Base-by-base conservation (phyloP, 2,113 vertebrate genomes). In the Heterocephalus glaber region DNA sequence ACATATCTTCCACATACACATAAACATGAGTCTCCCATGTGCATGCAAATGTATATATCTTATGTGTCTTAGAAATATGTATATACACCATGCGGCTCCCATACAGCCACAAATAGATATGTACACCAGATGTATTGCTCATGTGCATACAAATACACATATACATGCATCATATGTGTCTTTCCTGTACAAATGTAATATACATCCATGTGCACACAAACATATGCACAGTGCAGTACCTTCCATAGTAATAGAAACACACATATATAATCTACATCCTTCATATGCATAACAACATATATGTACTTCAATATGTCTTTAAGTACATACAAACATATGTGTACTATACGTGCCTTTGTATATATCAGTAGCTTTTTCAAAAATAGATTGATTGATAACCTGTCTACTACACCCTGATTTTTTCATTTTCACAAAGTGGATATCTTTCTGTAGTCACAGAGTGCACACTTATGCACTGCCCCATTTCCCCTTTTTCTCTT, bases 381-480 rank as follows among this genome's bases (percentile, higher is more conserved):
- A 74, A 26, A 74, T 38, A 28, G 12, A 52, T 22, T 47, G 47
- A 17, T 41, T 14, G 9, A 2, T n/a, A 56, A 20, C 52, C 33
- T 61, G 0, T 61, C 60, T 68, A 13, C 7, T 47, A 26, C 41
- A 56, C 38, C 52, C 28, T 89, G 47, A 33, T 6, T 0, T 33
- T 41, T 54, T 83, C 77, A 19, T 41, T 89, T 85, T 89, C 56
- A 30, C 70, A 49, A 12, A 20, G 4, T 60, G 8, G 1, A 9
- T 14, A 28, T 44, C 56, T 76, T 72, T 58, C 38, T 56, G 54
- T 5, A 9, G n/a, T 28, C 56, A 60, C 56, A 61, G n/a, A 28
- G 56, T 30, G 12, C 4, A 30, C n/a, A 20, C n/a, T 24, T 22
- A 1, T 0, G 2, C 2, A 14, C 26, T 26, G 4, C 16, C 28